These are phyloP conservation scores for Cybosia mesomella DNA, from an alignment of 2,888 invertebrate species.

Conservation along the genomic window DNA sequence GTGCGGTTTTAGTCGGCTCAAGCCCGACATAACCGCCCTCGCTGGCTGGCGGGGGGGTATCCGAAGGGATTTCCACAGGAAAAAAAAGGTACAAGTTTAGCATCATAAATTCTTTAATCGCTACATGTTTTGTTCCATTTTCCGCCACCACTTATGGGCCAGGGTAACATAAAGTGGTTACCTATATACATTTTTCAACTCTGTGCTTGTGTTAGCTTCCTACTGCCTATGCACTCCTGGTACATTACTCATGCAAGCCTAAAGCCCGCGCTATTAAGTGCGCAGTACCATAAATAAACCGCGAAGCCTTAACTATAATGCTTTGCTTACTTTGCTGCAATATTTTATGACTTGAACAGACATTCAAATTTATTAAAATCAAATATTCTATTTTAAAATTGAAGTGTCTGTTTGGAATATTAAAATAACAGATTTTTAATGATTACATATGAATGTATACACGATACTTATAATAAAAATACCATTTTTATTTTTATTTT, in stretches of 20 bases:
- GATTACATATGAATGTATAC: no score
- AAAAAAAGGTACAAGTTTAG: no score
- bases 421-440: no score
- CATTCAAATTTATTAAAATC: background rate
- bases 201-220: background rate
- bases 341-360: background rate
- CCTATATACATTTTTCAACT: background rate
- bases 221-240: constrained; percentile 2
- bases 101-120: background rate
- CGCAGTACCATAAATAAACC: background rate
- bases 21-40: no score
- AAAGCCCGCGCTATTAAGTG: background rate
- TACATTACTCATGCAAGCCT: background rate
- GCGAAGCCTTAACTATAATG: background rate
- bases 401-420: no score
- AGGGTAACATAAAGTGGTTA: background rate
- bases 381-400: no score
- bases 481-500: no score
- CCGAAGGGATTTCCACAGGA: no score
- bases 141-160: background rate
- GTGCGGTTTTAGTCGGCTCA: no score
- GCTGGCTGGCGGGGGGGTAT: no score
- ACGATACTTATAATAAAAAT: no score
- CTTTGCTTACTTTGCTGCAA: background rate
- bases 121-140: background rate